Conservation (phyloP, 2,888 invertebrate genomes). For the Fragum fragum region DNA sequence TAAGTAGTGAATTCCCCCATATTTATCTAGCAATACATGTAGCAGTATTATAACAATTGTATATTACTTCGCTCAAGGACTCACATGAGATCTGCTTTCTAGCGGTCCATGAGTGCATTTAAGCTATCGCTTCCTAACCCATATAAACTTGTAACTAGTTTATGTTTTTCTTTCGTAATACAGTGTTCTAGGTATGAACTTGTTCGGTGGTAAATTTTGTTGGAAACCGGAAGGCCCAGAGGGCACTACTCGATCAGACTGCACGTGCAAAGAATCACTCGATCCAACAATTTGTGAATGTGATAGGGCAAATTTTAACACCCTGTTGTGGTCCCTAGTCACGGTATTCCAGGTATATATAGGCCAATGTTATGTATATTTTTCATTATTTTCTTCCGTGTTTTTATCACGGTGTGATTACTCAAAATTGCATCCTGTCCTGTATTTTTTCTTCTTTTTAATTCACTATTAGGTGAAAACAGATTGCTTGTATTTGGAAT, state of each 20-base stretch:
- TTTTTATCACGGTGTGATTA: conserved; percentile 42
- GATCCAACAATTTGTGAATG: conserved; percentile 86
- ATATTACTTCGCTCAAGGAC: neutral
- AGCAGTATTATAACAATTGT: conserved; percentile 3
- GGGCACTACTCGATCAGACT: conserved; percentile 86
- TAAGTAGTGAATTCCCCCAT: conserved; percentile 1
- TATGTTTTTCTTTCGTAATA: conserved; percentile 86
- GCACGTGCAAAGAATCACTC: conserved; percentile 96
- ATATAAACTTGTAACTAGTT: conserved; percentile 30
- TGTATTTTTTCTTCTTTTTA: conserved; percentile 19
- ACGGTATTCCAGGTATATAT: conserved; percentile 87
- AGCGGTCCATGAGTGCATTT: conserved; percentile 14
- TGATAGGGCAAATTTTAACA: conserved; percentile 88
- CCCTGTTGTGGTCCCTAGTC: conserved; percentile 88
- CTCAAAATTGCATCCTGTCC: conserved; percentile 20
- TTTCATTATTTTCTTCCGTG: conserved; percentile 42
- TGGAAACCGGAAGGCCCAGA: conserved; percentile 89
- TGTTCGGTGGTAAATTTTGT: conserved; percentile 99
- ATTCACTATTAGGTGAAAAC: conserved; percentile 27
- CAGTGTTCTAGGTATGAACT: conserved; percentile 99
- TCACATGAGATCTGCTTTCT: conserved; percentile 24
- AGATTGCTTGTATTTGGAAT: conserved; percentile 29
- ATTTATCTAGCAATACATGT: conserved; percentile 16
- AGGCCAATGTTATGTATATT: conserved; percentile 30
- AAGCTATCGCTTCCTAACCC: conserved; percentile 15